Base-by-base conservation (phyloP, 2,797 vertebrate genomes). In the Melanotaenia maccullochi region DNA sequence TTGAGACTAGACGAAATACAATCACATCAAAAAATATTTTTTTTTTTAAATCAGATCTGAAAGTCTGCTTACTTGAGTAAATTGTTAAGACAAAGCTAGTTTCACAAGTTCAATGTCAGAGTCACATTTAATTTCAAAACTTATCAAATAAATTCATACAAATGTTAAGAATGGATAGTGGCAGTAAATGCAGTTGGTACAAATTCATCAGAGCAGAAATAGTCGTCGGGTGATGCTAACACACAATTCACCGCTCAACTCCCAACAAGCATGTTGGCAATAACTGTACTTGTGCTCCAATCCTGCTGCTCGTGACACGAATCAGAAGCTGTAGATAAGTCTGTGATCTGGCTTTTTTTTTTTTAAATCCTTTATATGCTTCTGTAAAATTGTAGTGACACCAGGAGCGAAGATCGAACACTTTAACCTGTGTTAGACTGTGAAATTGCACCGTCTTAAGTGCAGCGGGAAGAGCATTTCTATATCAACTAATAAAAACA, bases 51-150 rank as follows among this genome's bases (percentile, higher is more conserved):
- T 60, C 16, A 14, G 9, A 68, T 49, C 44, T 32, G 18, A 5
- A 4, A 38, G n/a, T 35, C 16, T 2, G 38, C 58, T 52, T 61
- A 61, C 63, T 72, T 78, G 65, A 75, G 81, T 35, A 22, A 76
- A 76, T 30, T 68, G 62, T 63, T 60, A 38, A 85, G 87, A 86
- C 76, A 93, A 96, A 93, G 90, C 92, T 84, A 90, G 93, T 79
- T 85, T 90, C 80, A 87, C 83, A 79, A 56, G 81, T 91, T 91
- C 90, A 91, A 96, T 97, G 96, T 96, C 95, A 97, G 96, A 96
- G 95, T 97, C 96, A 97, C 95, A 96, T 97, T 98, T 98, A 98
- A 98, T 98, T 96, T 95, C 95, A 96, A 93, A 97, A 96, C 93
- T 93, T 92, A 92, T 92, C 89, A 93, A 97, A 96, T 96, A 96